Base-by-base conservation (phyloP, 2,113 vertebrate species). In the Tiliqua scincoides region DNA sequence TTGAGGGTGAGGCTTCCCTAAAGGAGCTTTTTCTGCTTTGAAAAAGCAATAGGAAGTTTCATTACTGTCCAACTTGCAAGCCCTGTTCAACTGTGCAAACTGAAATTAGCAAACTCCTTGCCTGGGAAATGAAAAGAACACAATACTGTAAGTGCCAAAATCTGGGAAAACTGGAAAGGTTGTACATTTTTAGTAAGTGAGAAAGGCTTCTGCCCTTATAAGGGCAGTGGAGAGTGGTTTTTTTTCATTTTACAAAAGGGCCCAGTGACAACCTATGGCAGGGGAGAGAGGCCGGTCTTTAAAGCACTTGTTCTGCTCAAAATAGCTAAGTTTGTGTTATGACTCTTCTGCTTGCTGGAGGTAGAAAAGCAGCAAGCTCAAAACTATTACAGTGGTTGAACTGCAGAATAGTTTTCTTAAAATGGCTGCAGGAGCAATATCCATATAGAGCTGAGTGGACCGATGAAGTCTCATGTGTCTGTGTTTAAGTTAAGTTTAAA, bases 151-250 rank as follows among this genome's bases (percentile, higher is more conserved):
- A 6, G 90, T 94, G 94, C 91, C 93, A 88, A 93, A 91, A 94
- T 87, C 91, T 91, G 91, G 30, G 91, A 88, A 91, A 89, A 93
- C 91, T 82, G 89, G 92, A 91, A 89, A 87, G 93, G 91, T 90
- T 89, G 79, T 93, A 91, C 92, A 90, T 94, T 92, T 93, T 72
- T 87, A 89, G 94, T 92, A 92, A 93, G 90, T 94, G 90, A 91
- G 92, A 93, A 91, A 86, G 90, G 93, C 89, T 2, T 75, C 11
- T 92, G 91, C 93, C 91, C 93, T 92, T 91, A 91, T 48, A 94
- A 57, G 94, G 93, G 93, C 3, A 94, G 87, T 67, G 85, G 87
- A 90, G 91, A 57, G 15, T 91, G 87, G 91, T 89, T 88, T 21
- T 91, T n/a, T n/a, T 93, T 92, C 74, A 80, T 82, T 93, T 92